Base-by-base conservation (phyloP, 2,797 vertebrate species). In the Malurus leucopterus region DNA sequence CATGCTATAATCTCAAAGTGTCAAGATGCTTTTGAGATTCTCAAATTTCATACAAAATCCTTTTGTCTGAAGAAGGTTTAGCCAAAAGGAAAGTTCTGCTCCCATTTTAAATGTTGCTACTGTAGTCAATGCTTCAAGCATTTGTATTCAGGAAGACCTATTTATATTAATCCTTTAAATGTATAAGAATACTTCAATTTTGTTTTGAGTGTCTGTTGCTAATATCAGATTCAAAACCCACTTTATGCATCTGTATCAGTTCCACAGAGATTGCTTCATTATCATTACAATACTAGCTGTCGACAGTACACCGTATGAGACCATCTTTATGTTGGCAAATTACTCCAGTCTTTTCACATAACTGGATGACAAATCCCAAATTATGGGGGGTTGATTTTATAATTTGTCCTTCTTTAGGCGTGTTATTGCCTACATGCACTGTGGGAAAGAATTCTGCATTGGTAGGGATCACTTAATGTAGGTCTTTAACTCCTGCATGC, bases 201-300 rank as follows among this genome's bases (percentile, higher is more conserved):
- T 95, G 80, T 95, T 96, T 95, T 81, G 93, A 88, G 85, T 75
- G 83, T 91, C 92, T 95, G 91, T 93, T 94, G 88, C 89, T 95
- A 91, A 95, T 95, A 95, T 92, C 83, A 82, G 86, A 95, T 94
- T 92, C 85, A 92, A 84, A 94, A 91, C 54, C 49, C 91, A 86
- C 94, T 96, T 95, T 93, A 87, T 90, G 83, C 88, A 47, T 95
- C 68, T 77, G 43, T 94, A 93, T 94, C 94, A 92, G 54, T 93
- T 84, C 88, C 86, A 46, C 76, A 64, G 81, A 92, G 92, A 92
- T 91, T 86, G 91, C 88, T 95, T 96, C 94, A 96, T 96, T 95
- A 95, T 67, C 96, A 96, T 96, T 64, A 96, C 95, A 96, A 95
- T 96, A 16, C 89, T 92, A 81, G 91, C 94, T 95, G 95, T 96